Conservation (phyloP, 2,113 vertebrate genomes). For the Gobiocypris rarus region DNA sequence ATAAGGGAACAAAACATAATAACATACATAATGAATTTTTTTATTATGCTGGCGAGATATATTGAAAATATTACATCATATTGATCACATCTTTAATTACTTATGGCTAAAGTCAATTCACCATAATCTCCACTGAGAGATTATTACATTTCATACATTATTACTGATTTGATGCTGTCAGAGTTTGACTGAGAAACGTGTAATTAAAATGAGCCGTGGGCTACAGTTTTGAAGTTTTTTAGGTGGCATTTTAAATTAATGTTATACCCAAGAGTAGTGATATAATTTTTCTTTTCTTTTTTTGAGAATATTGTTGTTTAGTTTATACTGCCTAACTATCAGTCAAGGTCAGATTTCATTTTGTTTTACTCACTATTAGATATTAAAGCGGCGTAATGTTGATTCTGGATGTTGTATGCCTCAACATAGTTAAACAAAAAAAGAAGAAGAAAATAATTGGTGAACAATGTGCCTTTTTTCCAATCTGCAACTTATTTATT, state of each 20-base stretch:
- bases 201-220: background rate
- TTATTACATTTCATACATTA: background rate
- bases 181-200: background rate
- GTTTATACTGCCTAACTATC: background rate
- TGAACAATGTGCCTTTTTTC: background rate
- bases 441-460: background rate
- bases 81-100: background rate
- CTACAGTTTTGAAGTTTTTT: background rate
- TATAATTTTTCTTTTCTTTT: no score
- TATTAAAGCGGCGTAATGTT: background rate
- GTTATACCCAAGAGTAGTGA: background rate
- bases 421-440: background rate
- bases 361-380: background rate
- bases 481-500: background rate
- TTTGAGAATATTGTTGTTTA: background rate
- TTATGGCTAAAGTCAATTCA: background rate
- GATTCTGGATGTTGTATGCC: background rate
- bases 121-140: background rate
- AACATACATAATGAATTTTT: background rate
- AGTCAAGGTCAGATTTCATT: background rate
- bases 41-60: background rate
- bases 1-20: background rate
- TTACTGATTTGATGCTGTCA: background rate
- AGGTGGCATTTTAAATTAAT: background rate
- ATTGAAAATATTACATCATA: background rate